A percentile compares a stretch with the other conserved stretches of the same genome.
Evolutionary conservation across 2,113 vertebrate genomes (phyloP).

Genomic region (Sisor rabdophorus): DNA sequence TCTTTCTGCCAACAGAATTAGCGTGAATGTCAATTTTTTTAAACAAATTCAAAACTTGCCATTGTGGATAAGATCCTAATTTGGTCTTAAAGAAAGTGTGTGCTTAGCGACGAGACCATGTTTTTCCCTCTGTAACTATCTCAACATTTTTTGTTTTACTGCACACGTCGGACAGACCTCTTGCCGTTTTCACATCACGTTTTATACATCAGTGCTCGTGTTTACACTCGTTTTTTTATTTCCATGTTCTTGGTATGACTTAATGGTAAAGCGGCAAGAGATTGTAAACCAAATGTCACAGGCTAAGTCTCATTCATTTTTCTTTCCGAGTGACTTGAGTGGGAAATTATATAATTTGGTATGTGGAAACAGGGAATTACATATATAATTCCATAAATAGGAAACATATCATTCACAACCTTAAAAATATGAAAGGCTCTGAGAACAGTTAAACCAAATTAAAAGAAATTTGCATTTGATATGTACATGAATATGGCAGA

Average conservation of each 20-base stretch:
- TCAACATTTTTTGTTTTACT: neutral
- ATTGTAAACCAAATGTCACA: constrained; percentile 17
- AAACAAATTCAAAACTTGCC: neutral
- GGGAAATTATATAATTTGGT: neutral
- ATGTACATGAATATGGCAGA: too few species aligned
- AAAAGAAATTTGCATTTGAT: neutral
- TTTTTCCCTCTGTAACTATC: neutral
- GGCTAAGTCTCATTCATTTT: constrained; percentile 5
- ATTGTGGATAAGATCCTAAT: neutral
- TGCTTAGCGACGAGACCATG: neutral
- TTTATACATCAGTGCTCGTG: neutral
- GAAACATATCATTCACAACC: too few species aligned
- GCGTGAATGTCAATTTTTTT: neutral
- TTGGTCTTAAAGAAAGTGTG: neutral
- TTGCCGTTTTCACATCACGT: neutral
- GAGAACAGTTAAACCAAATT: neutral
- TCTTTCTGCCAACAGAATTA: neutral
- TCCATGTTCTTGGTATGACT: constrained; percentile 8
- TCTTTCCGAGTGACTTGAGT: neutral
- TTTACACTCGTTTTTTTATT: constrained; percentile 7
- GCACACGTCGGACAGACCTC: neutral
- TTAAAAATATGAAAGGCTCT: neutral
- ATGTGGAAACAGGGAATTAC: constrained; percentile 1
- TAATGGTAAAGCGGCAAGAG: constrained; percentile 1
- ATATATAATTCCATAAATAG: neutral